Evolutionary conservation across 2,113 vertebrate genomes (phyloP).

Genomic region (Pachypanchax playfairii): DNA sequence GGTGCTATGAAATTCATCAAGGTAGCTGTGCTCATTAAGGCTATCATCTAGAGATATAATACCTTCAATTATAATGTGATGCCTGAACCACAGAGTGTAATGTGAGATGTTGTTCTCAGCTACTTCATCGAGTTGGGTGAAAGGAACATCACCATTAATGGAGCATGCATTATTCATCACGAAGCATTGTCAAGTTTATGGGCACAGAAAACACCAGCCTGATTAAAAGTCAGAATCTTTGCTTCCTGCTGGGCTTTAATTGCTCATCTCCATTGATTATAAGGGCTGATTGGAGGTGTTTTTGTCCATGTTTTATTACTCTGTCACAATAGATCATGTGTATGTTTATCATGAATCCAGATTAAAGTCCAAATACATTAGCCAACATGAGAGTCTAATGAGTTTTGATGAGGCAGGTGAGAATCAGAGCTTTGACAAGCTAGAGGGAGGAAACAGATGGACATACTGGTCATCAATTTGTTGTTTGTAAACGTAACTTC

Average conservation of each 20-base stretch:
- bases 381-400: slow-evolving; percentile 53
- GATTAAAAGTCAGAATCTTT: slow-evolving; percentile 68
- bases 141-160: slow-evolving; percentile 44
- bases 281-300: slow-evolving; percentile 64
- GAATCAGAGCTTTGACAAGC: slow-evolving; percentile 34
- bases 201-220: slow-evolving; percentile 52
- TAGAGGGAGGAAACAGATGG: slow-evolving; percentile 29
- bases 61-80: slow-evolving; percentile 24
- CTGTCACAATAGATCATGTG: slow-evolving; percentile 73
- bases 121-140: slow-evolving; percentile 37
- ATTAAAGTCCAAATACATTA: slow-evolving; percentile 60
- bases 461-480: slow-evolving; percentile 33
- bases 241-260: slow-evolving; percentile 60
- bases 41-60: slow-evolving; percentile 14
- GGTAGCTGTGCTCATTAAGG: neutral
- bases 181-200: slow-evolving; percentile 48
- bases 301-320: slow-evolving; percentile 73
- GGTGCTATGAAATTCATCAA: slow-evolving; percentile 15
- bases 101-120: slow-evolving; percentile 44
- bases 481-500: slow-evolving; percentile 27
- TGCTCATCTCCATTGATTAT: slow-evolving; percentile 69
- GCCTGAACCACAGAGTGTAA: slow-evolving; percentile 36
- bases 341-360: slow-evolving; percentile 66
- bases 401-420: slow-evolving; percentile 55
- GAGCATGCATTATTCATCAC: slow-evolving; percentile 63